phyloP scores from a whole-genome alignment of 2,888 invertebrate genomes.

The Lamellibrachia satsuma region DNA sequence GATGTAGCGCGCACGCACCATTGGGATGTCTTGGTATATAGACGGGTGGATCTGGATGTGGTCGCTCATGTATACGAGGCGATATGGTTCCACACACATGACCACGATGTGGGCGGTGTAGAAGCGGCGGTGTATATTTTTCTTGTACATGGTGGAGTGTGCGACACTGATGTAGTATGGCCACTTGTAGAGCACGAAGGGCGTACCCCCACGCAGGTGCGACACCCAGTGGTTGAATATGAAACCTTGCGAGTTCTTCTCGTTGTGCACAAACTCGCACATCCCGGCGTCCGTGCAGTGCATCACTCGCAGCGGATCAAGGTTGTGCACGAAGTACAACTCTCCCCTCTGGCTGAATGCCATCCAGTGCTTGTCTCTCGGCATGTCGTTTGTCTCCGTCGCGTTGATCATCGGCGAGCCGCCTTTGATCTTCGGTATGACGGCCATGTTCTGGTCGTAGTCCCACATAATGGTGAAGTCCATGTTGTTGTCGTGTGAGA shows the following conservation, averaged over 20 bases:
- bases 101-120: constrained; percentile 46
- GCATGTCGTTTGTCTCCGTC: constrained; percentile 44
- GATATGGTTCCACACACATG: constrained; percentile 42
- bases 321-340: constrained; percentile 47
- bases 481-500: constrained; percentile 37
- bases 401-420: constrained; percentile 47
- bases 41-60: constrained; percentile 42
- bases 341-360: constrained; percentile 39
- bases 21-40: constrained; percentile 43
- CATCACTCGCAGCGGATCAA: constrained; percentile 47
- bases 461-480: constrained; percentile 48
- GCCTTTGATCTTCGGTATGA: constrained; percentile 45
- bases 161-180: constrained; percentile 48
- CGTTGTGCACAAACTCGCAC: constrained; percentile 44
- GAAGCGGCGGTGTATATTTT: constrained; percentile 12
- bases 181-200: constrained; percentile 44
- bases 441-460: constrained; percentile 38
- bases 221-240: constrained; percentile 42
- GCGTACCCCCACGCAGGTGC: constrained; percentile 48
- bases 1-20: constrained; percentile 44
- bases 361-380: constrained; percentile 50
- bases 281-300: constrained; percentile 40
- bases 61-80: constrained; percentile 47
- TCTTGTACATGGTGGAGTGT: constrained; percentile 48
- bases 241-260: constrained; percentile 38